Percentiles rank a stretch among this genome's conserved stretches.
Conservation (phyloP, 2,888 invertebrate genomes). For the Torymus texanus region DNA sequence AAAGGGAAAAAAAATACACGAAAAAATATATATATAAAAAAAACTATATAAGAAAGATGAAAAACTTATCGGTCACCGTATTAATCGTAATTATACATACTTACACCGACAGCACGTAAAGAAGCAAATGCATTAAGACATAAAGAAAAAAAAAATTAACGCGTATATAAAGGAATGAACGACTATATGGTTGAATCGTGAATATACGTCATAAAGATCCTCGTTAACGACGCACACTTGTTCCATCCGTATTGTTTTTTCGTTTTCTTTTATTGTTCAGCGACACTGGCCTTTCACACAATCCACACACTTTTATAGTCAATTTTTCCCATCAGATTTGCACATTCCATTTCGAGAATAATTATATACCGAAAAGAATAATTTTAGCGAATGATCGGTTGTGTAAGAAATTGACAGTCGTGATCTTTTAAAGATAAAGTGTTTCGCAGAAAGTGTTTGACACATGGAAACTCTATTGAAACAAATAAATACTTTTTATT, state of each 20-base stretch:
- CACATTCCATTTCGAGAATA: too few species aligned
- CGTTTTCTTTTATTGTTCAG: constrained; percentile 6
- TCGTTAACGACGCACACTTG: constrained; percentile 51
- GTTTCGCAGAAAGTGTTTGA: constrained; percentile 21
- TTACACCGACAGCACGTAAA: constrained; percentile 51
- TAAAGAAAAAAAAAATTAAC: constrained; percentile 32
- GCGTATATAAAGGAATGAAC: constrained; percentile 50
- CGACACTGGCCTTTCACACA: too few species aligned
- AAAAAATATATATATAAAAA: constrained; percentile 24
- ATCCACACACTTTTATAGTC: too few species aligned
- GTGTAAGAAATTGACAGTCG: constrained; percentile 52
- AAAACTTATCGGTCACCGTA: constrained; percentile 60
- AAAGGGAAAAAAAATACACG: constrained; percentile 21
- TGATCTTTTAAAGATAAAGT: constrained; percentile 24
- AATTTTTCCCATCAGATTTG: too few species aligned
- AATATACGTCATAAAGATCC: constrained; percentile 65
- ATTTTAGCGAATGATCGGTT: constrained; percentile 32
- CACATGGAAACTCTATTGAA: constrained; percentile 4
- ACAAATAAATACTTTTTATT: too few species aligned
- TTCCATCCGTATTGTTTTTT: constrained; percentile 39
- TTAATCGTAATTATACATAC: constrained; percentile 55
- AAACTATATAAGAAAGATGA: constrained; percentile 36
- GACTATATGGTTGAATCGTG: constrained; percentile 73
- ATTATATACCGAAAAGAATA: too few species aligned
- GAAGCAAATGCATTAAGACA: constrained; percentile 46